phyloP scores from a whole-genome alignment of 1,140 invertebrate genomes.

The Acromyrmex echinatior region DNA sequence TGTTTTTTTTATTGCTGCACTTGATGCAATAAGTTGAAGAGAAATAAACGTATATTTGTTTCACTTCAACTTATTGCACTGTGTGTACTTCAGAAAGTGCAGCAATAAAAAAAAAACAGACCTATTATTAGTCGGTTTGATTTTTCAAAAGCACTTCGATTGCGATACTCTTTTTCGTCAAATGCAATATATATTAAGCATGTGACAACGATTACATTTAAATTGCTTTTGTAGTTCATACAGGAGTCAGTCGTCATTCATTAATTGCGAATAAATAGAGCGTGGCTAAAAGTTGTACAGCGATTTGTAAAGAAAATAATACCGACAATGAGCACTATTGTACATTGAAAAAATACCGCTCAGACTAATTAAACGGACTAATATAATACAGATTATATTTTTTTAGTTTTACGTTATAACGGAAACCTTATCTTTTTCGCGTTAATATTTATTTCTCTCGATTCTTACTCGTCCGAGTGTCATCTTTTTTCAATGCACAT shows the following conservation, averaged over 20 bases:
- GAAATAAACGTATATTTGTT: no score
- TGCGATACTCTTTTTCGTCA: conserved; percentile 20
- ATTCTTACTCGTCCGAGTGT: not conserved
- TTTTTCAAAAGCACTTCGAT: not conserved
- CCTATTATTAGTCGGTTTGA: not conserved
- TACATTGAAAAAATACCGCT: conserved; percentile 40
- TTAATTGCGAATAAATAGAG: conserved; percentile 35
- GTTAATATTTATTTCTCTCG: not conserved
- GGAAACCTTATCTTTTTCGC: not conserved
- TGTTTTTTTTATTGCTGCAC: no score
- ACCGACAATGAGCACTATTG: conserved; percentile 33
- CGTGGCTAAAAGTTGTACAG: conserved; percentile 7
- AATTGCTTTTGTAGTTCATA: conserved; percentile 30
- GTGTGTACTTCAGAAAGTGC: no score
- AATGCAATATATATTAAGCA: conserved; percentile 14
- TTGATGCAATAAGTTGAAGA: no score
- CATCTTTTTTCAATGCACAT: conserved; percentile 26
- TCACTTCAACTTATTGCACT: no score
- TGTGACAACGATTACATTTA: not conserved
- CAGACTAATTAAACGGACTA: not conserved
- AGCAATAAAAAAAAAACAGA: no score
- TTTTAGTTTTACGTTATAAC: not conserved
- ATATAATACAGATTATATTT: not conserved
- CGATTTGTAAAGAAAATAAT: conserved; percentile 44
- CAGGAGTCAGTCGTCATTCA: conserved; percentile 39